Conservation (phyloP, 2,113 vertebrate species). For the Ammodytes marinus region DNA sequence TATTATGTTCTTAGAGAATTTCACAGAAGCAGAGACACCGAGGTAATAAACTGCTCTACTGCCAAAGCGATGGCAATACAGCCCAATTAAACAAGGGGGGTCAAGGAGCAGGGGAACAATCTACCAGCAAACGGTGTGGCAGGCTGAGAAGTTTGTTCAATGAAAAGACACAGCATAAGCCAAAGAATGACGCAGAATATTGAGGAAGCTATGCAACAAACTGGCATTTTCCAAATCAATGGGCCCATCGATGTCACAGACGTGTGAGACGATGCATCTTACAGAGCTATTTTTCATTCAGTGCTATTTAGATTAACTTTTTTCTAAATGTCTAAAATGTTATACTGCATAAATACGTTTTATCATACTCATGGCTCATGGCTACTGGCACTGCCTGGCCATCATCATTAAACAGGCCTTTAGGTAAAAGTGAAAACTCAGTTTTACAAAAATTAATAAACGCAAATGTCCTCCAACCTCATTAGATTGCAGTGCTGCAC, state of each 20-base stretch:
- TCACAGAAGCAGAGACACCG: neutral
- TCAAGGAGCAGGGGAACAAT: neutral
- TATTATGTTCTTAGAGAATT: conserved; percentile 1
- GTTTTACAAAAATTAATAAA: neutral
- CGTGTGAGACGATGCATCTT: neutral
- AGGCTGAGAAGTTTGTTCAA: neutral
- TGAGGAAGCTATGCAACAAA: neutral
- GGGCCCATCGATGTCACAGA: neutral
- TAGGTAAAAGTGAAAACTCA: neutral
- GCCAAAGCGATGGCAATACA: neutral
- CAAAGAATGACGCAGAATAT: neutral
- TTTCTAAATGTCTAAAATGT: neutral
- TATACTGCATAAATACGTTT: neutral
- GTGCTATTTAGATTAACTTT: neutral
- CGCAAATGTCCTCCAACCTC: neutral
- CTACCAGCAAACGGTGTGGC: neutral
- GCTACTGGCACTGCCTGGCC: neutral
- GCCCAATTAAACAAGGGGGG: neutral
- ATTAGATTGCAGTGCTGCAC: neutral
- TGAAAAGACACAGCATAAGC: neutral
- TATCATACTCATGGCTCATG: no score
- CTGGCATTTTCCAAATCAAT: neutral
- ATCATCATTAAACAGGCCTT: neutral
- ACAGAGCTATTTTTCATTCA: neutral
- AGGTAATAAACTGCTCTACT: neutral